phyloP scores from a whole-genome alignment of 2,113 vertebrate genomes.

The Rhea americana region DNA sequence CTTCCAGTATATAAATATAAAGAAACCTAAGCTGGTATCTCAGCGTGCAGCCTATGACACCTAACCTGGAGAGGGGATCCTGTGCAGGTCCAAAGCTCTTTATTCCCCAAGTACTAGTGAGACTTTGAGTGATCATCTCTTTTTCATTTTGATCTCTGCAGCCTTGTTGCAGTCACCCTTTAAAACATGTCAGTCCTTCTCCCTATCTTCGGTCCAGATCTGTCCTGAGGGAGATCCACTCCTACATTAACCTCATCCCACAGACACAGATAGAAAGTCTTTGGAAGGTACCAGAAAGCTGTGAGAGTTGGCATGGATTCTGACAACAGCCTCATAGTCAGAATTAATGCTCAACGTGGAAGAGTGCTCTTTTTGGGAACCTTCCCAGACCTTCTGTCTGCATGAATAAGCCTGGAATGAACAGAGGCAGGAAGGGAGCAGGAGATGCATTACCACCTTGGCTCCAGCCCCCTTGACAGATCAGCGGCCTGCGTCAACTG shows the following conservation, averaged over 20 bases:
- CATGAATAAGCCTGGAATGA: background rate
- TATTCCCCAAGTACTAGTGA: background rate
- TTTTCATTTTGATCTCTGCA: background rate
- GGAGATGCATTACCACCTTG: background rate
- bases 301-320: background rate
- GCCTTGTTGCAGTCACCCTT: background rate
- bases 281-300: conserved; percentile 13
- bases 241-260: background rate
- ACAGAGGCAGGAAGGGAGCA: background rate
- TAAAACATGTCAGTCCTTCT: background rate
- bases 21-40: background rate
- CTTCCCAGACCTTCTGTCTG: background rate
- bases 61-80: background rate
- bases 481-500: background rate
- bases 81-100: background rate
- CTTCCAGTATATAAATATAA: background rate
- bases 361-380: background rate
- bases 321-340: background rate
- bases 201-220: background rate
- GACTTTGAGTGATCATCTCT: background rate
- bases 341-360: background rate
- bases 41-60: background rate
- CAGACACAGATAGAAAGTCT: background rate
- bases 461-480: background rate
- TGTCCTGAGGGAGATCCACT: background rate